Percentiles rank a stretch among this genome's conserved stretches.
phyloP scores from a whole-genome alignment of 2,797 vertebrate genomes.

The Protonibea diacanthus region DNA sequence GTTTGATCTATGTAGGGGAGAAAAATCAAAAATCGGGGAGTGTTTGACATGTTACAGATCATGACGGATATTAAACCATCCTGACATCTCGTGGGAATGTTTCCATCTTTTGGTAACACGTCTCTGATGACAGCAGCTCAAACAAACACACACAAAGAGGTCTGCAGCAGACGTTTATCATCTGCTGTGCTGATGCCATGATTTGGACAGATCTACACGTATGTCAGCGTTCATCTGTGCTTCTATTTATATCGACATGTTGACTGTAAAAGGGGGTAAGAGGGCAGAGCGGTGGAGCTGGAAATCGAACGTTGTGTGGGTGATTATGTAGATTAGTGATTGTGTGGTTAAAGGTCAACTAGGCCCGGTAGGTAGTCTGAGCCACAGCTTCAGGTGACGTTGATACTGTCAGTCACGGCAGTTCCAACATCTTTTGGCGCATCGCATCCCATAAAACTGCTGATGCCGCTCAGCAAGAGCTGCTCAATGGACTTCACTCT shows the following conservation, averaged over 20 bases:
- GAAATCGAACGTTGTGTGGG: background rate
- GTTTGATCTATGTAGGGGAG: background rate
- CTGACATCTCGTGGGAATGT: background rate
- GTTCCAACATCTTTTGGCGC: conserved; percentile 44
- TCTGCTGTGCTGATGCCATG: background rate
- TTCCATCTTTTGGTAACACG: no score
- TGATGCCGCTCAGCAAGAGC: conserved; percentile 53
- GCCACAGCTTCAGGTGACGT: conserved; percentile 44
- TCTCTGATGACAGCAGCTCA: no score
- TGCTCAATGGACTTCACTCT: conserved; percentile 42
- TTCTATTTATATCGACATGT: background rate
- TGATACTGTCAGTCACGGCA: conserved; percentile 46
- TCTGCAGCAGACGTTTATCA: no score
- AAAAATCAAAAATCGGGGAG: no score
- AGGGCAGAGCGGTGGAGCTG: background rate
- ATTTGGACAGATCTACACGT: background rate
- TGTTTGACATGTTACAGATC: background rate
- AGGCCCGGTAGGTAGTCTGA: conserved; percentile 14
- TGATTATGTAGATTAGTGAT: background rate
- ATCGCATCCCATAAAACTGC: conserved; percentile 56
- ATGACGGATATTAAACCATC: background rate
- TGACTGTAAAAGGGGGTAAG: background rate
- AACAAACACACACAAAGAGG: background rate
- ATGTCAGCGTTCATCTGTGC: background rate
- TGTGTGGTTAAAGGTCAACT: conserved; percentile 25